phyloP scores from a whole-genome alignment of 2,113 vertebrate genomes.

The Todiramphus chloris region DNA sequence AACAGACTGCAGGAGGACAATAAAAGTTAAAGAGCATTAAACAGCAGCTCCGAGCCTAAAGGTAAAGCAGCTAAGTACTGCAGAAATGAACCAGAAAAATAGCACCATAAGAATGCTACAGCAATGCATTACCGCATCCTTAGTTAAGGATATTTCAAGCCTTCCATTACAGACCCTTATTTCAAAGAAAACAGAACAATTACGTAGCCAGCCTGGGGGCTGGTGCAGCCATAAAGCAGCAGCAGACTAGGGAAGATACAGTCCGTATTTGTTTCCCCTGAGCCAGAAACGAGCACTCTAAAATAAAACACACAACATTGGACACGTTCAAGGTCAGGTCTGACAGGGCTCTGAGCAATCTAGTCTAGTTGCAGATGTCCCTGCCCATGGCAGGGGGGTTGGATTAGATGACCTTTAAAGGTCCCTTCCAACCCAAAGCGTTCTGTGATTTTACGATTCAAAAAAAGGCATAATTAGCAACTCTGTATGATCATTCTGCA shows the following conservation, averaged over 20 bases:
- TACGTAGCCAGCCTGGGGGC: neutral
- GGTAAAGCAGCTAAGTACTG: constrained; percentile 64
- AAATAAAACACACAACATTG: neutral
- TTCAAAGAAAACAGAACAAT: constrained; percentile 18
- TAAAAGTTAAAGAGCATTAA: constrained; percentile 76
- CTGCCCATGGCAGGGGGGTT: fast-evolving
- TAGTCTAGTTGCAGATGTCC: neutral
- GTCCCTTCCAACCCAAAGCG: neutral
- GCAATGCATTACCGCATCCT: neutral
- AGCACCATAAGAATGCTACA: constrained; percentile 8
- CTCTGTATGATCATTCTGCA: neutral
- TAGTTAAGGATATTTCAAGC: constrained; percentile 31
- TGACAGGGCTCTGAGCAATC: neutral
- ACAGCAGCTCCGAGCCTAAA: constrained; percentile 54
- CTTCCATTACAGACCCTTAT: neutral
- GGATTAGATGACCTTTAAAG: neutral
- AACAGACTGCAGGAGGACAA: constrained; percentile 67
- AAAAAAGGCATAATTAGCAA: neutral
- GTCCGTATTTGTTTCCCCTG: neutral
- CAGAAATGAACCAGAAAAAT: constrained; percentile 61
- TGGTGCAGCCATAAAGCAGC: neutral
- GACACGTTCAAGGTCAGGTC: neutral
- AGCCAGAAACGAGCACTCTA: neutral
- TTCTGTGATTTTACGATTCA: neutral
- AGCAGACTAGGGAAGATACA: neutral